Evolutionary conservation across 2,113 vertebrate species (phyloP).

Genomic region (Papio anubis): DNA sequence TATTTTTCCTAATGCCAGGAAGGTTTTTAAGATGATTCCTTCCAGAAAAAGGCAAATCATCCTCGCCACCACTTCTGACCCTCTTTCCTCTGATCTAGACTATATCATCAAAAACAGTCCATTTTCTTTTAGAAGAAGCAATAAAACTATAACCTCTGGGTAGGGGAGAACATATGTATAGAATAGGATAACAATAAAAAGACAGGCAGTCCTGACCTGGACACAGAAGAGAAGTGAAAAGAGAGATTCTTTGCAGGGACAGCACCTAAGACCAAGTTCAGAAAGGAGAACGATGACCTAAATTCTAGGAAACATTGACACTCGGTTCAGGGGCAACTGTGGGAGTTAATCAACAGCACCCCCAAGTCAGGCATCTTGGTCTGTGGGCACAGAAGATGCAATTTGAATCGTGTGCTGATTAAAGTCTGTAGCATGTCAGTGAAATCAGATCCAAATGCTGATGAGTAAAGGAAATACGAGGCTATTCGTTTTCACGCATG

Average conservation of each 20-base stretch:
- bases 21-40: neutral
- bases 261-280: neutral
- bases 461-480: accelerated
- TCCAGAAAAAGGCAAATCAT: neutral
- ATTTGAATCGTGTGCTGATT: neutral
- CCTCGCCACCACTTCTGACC: neutral
- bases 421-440: neutral
- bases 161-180: accelerated
- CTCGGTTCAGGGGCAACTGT: neutral
- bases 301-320: accelerated
- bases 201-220: too few relatives aligned
- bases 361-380: neutral
- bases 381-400: accelerated
- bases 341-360: too few relatives aligned
- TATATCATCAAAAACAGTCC: neutral
- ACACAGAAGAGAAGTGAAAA: accelerated
- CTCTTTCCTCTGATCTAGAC: neutral
- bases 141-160: too few relatives aligned
- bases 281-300: neutral
- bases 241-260: accelerated
- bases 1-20: too few relatives aligned
- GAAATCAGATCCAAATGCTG: neutral
- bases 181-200: neutral
- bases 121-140: neutral
- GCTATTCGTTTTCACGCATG: accelerated